Conservation (phyloP, 2,797 vertebrate genomes). For the Phoxinus dragarum region DNA sequence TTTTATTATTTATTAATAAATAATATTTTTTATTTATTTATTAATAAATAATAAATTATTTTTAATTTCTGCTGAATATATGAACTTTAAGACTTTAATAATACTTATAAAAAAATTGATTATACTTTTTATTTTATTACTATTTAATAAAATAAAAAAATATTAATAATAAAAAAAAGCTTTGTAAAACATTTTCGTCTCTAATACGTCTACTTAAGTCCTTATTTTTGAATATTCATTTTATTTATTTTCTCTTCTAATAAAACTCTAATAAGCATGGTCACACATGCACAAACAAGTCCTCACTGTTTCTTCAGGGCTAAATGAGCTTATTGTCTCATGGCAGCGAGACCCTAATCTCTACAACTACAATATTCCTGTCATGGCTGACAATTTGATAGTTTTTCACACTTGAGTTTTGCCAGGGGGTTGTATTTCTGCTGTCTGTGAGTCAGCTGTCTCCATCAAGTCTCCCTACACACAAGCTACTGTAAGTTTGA, state of each 20-base stretch:
- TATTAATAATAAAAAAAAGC: background rate
- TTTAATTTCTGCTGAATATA: no score
- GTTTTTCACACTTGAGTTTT: slow-evolving; percentile 78
- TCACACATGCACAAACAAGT: slow-evolving; percentile 64
- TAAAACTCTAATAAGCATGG: slow-evolving; percentile 46
- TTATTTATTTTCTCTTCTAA: background rate
- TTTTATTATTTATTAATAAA: background rate
- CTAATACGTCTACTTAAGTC: background rate
- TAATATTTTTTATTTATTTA: no score
- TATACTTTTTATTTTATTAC: background rate
- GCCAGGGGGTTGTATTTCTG: slow-evolving; percentile 77
- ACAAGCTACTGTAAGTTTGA: slow-evolving; percentile 20
- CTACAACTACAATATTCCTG: slow-evolving; percentile 75
- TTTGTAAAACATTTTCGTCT: slow-evolving; percentile 15
- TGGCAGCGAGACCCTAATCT: slow-evolving; percentile 72
- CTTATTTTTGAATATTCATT: slow-evolving; percentile 32
- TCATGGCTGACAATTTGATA: slow-evolving; percentile 81
- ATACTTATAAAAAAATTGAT: background rate
- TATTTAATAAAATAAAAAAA: background rate
- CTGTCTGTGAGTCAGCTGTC: slow-evolving; percentile 70
- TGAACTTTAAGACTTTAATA: background rate
- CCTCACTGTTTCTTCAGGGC: slow-evolving; percentile 65
- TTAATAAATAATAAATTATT: no score
- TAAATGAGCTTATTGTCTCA: slow-evolving; percentile 75
- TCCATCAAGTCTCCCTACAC: slow-evolving; percentile 71